Conservation (phyloP, 2,888 invertebrate genomes). For the Chloroclystis v-ata region DNA sequence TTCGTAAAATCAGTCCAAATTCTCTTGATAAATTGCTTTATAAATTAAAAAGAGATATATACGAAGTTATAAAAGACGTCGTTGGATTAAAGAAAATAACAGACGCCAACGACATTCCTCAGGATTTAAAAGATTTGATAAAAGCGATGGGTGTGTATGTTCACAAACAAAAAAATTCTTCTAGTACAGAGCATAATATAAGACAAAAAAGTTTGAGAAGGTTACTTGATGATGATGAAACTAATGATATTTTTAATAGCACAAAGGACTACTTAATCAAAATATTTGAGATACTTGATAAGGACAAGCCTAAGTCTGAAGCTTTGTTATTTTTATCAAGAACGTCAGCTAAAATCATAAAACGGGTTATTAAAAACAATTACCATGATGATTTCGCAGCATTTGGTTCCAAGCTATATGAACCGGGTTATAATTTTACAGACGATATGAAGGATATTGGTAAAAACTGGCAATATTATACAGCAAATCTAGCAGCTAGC, state of each 20-base stretch:
- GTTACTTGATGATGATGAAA: not conserved
- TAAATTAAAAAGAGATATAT: conserved; percentile 53
- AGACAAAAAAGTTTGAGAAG: conserved; percentile 7
- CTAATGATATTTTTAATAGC: conserved; percentile 12
- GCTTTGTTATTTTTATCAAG: conserved; percentile 39
- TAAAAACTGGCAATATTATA: conserved; percentile 39
- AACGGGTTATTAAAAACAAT: conserved; percentile 41
- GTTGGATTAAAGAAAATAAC: conserved; percentile 38
- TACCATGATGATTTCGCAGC: conserved; percentile 34
- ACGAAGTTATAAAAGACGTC: conserved; percentile 48
- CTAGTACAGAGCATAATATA: conserved; percentile 3
- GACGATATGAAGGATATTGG: conserved; percentile 45
- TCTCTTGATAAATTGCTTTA: conserved; percentile 35
- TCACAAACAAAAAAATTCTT: conserved; percentile 31
- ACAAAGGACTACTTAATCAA: conserved; percentile 34
- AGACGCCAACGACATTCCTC: conserved; percentile 31
- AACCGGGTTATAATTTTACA: conserved; percentile 41
- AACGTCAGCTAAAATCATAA: conserved; percentile 39
- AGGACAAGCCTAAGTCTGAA: conserved; percentile 32
- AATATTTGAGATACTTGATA: conserved; percentile 43
- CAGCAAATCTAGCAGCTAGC: conserved; percentile 31
- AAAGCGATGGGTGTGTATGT: conserved; percentile 46
- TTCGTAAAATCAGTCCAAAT: conserved; percentile 31
- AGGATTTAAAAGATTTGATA: conserved; percentile 42
- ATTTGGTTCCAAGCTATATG: conserved; percentile 29